A percentile compares a stretch with the other conserved stretches of the same genome.
Evolutionary conservation across 2,113 vertebrate genomes (phyloP).

Genomic region (Aptenodytes forsteri): DNA sequence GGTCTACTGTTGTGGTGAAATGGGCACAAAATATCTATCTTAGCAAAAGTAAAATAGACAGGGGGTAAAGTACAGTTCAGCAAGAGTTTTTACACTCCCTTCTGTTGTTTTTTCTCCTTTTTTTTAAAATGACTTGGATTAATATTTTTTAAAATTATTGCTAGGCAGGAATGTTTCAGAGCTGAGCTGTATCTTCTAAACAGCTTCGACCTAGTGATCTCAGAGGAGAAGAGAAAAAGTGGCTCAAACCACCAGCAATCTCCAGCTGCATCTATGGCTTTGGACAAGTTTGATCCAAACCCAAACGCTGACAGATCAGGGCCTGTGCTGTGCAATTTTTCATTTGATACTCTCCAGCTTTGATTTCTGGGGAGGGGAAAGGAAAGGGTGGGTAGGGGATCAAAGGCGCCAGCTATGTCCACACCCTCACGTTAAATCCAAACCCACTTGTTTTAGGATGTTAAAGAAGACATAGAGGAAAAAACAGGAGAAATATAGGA

Average conservation of each 20-base stretch:
- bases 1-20: not conserved
- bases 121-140: not conserved
- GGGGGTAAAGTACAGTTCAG: not conserved
- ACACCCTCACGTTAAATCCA: not conserved
- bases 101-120: not conserved
- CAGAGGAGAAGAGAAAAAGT: not conserved
- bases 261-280: slow-evolving; percentile 49
- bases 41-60: not conserved
- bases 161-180: not conserved
- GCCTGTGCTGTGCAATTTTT: slow-evolving; percentile 34
- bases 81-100: not conserved
- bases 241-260: slow-evolving; percentile 34
- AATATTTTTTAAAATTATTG: not conserved
- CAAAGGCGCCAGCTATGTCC: not conserved
- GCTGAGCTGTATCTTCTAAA: not conserved
- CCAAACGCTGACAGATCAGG: slow-evolving; percentile 33
- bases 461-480: not conserved
- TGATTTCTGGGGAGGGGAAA: slow-evolving; percentile 35
- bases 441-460: not conserved
- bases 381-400: slow-evolving; percentile 35
- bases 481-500: not conserved
- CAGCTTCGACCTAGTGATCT: not conserved
- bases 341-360: slow-evolving; percentile 34
- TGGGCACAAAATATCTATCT: not conserved
- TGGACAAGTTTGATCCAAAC: slow-evolving; percentile 34